phyloP scores from a whole-genome alignment of 2,888 invertebrate species.

The Drosophila villosipedis region DNA sequence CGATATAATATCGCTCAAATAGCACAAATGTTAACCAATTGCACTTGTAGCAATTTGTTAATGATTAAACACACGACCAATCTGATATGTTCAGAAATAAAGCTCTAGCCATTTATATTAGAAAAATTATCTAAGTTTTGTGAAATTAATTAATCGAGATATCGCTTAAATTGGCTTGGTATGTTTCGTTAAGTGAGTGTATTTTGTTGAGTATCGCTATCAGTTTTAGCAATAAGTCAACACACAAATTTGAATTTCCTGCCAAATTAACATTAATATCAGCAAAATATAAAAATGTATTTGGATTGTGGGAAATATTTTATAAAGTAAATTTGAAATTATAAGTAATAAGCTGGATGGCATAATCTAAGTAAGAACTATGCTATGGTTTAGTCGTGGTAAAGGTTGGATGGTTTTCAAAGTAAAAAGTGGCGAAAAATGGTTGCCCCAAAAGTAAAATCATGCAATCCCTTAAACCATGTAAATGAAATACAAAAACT shows the following conservation, averaged over 20 bases:
- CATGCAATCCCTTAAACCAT: neutral
- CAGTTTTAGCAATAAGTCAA: slow-evolving; percentile 1
- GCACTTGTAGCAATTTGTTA: neutral
- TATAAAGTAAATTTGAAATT: slow-evolving; percentile 42
- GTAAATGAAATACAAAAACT: slow-evolving; percentile 39
- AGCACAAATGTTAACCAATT: neutral
- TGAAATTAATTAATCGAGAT: neutral
- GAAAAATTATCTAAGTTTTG: neutral
- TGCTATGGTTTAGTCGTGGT: slow-evolving; percentile 45
- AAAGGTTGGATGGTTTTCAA: slow-evolving; percentile 20
- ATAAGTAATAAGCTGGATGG: slow-evolving; percentile 34
- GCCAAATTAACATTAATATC: slow-evolving; percentile 12
- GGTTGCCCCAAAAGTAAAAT: slow-evolving; percentile 8
- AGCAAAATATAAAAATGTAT: slow-evolving; percentile 8
- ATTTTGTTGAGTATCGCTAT: slow-evolving; percentile 14
- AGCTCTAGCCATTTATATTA: neutral
- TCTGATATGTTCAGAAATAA: neutral
- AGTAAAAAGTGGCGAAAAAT: slow-evolving; percentile 17
- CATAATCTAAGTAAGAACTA: slow-evolving; percentile 42
- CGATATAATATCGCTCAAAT: slow-evolving; percentile 29
- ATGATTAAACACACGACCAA: neutral
- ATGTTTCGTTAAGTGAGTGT: slow-evolving; percentile 5
- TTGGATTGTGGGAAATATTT: slow-evolving; percentile 18
- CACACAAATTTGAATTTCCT: slow-evolving; percentile 32
- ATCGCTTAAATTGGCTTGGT: neutral